Evolutionary conservation across 2,797 vertebrate genomes (phyloP), one percentile per base, ranked within the genome.

Genomic region (Balearica regulorum): DNA sequence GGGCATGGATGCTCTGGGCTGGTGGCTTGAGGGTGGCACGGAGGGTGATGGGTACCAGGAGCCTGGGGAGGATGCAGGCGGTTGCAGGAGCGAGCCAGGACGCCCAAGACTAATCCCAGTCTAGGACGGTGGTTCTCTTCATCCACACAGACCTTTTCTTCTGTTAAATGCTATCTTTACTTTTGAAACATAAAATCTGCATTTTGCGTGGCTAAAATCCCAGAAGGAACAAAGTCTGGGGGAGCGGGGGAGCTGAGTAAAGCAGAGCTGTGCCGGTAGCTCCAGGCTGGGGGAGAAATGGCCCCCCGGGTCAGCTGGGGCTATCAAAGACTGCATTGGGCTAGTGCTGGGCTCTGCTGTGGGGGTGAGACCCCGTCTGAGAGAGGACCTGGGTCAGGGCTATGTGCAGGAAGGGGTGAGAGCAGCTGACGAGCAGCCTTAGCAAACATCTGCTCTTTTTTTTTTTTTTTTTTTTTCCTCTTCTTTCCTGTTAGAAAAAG

Each of bases 101-200:
- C 69, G 81, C 54, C 15, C 70, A 11, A 29, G 33, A 33, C n/a
- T n/a, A 10, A 71, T 14, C 16, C 41, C 15, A 6, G 35, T 9
- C 39, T n/a, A 43, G 60, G 31, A 4, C 12, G 29, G 35, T 6
- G 10, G 43, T 3, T 75, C 10, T 39, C 18, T 48, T 58, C 44
- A 12, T n/a, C 48, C 11, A 0, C 0, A 2, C 58, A 26, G 58
- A 9, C 10, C 19, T 48, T 48, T 39, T 64, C 29, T 49, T 69
- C 17, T 0, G 0, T 18, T 43, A 71, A 60, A 33, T n/a, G 33
- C 18, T 22, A 4, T 1, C 33, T 69, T 62, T 14, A 2, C 17
- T 29, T 44, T 11, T 16, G 5, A 39, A 26, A 28, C 21, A 28
- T 5, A 6, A 25, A 89, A 25, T 1, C 4, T 48, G 64, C 7